Percentiles rank a stretch among this genome's conserved stretches.
Evolutionary conservation across 2,888 invertebrate genomes (phyloP).

Genomic region (Netelia melanura): DNA sequence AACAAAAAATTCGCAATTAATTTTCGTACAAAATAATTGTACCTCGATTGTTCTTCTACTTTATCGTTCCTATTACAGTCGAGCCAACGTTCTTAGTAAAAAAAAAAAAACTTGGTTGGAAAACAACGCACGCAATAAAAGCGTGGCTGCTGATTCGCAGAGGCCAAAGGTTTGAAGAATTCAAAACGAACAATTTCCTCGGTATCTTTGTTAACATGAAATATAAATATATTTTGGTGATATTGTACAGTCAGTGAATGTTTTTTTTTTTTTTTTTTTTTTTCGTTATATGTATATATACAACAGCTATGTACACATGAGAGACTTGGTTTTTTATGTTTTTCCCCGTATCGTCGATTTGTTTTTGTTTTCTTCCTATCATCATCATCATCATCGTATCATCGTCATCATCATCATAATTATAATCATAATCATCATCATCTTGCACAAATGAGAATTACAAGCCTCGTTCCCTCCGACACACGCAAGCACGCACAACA

Average conservation of each 20-base stretch:
- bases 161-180: neutral
- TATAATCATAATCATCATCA: slow-evolving; percentile 6
- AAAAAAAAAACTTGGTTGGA: too few species aligned
- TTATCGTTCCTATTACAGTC: too few species aligned
- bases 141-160: neutral
- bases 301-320: slow-evolving; percentile 67
- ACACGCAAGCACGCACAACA: slow-evolving; percentile 43
- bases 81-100: too few species aligned
- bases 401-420: slow-evolving; percentile 44
- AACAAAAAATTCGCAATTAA: neutral
- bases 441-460: slow-evolving; percentile 43
- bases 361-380: slow-evolving; percentile 24
- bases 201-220: slow-evolving; percentile 78
- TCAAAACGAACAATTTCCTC: slow-evolving; percentile 1
- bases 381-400: slow-evolving; percentile 38
- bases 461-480: slow-evolving; percentile 55
- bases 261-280: slow-evolving; percentile 72
- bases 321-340: slow-evolving; percentile 60
- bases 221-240: slow-evolving; percentile 83
- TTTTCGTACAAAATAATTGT: neutral
- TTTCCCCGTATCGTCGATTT: slow-evolving; percentile 59
- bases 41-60: too few species aligned
- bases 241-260: slow-evolving; percentile 82
- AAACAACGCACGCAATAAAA: too few species aligned
- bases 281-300: slow-evolving; percentile 65